Percentiles rank a stretch among this genome's conserved stretches.
phyloP scores from a whole-genome alignment of 2,888 invertebrate species.

The Morpho helenor region DNA sequence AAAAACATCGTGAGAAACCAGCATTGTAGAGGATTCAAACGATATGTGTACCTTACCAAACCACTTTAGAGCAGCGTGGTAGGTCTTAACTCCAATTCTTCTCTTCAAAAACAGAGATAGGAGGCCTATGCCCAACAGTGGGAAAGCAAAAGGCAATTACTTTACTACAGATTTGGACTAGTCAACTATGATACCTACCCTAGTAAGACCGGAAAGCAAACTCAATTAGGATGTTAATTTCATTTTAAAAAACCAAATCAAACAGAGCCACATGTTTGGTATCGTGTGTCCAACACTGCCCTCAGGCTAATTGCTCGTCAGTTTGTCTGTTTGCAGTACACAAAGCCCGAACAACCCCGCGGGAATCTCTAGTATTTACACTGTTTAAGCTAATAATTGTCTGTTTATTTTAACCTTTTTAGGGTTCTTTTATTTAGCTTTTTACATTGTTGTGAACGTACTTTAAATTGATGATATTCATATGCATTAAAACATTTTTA shows the following conservation, averaged over 20 bases:
- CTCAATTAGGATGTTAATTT: constrained; percentile 5
- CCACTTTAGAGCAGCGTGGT: too few relatives aligned
- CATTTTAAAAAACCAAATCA: constrained; percentile 27
- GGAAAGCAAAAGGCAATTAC: too few relatives aligned
- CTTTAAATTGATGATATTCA: not conserved
- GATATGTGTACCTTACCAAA: too few relatives aligned
- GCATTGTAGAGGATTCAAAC: too few relatives aligned
- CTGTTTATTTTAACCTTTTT: constrained; percentile 57
- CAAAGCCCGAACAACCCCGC: constrained; percentile 49
- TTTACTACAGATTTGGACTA: too few relatives aligned
- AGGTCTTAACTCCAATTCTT: too few relatives aligned
- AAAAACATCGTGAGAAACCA: too few relatives aligned
- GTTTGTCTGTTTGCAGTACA: constrained; percentile 48
- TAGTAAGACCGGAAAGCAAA: not conserved
- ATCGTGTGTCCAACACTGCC: constrained; percentile 46
- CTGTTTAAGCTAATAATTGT: constrained; percentile 56
- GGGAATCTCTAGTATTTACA: constrained; percentile 49
- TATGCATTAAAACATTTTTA: not conserved
- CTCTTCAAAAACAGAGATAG: too few relatives aligned
- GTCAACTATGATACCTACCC: too few relatives aligned
- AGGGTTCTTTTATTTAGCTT: constrained; percentile 7
- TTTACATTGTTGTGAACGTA: constrained; percentile 11
- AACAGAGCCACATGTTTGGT: constrained; percentile 37
- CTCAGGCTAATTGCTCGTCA: constrained; percentile 61
- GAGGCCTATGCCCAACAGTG: too few relatives aligned